Base-by-base conservation (phyloP, 2,888 invertebrate genomes). In the Apamea monoglypha region DNA sequence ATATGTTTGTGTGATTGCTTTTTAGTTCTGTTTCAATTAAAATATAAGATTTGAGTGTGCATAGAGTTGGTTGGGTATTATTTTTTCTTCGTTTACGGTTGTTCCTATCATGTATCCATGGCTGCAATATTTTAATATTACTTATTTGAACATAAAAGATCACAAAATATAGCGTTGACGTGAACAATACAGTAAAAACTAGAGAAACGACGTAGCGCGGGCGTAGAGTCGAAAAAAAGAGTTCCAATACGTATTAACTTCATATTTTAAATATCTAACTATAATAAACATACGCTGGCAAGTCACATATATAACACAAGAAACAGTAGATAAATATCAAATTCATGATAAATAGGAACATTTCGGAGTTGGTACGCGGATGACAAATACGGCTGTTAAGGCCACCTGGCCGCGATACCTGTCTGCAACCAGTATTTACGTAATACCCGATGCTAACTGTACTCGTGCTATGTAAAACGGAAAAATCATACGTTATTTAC, bases 301-400 rank as follows among this genome's bases (percentile, higher is more conserved):
- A 80, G 74, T 66, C 74, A 71, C 29, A 80, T 81, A 81, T 59
- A 87, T 85, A 83, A 80, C 82, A 87, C 89, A 90, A 89, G 90
- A 87, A 92, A 91, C 86, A 91, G 91, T 91, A 88, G 89, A 92
- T 92, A 92, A 94, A 94, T 94, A 94, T 93, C 92, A 92, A 92
- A 92, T 91, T 91, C 88, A 90, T 95, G 93, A 95, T 93, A 95
- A 94, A 95, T 95, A 91, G 92, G 90, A 92, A 92, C 94, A 93
- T 94, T 95, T 93, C 90, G 92, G 93, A 92, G 92, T 92, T 88
- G 88, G 90, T 89, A 91, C 92, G 91, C 92, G 93, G 91, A 94
- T 96, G 95, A 95, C 94, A 96, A 95, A 96, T 95, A 94, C 87
- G 93, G 94, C 92, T 94, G 95, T 96, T 95, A 96, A 94, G 92